These are phyloP conservation scores for Ormia ochracea DNA, from an alignment of 2,888 invertebrate species.

Conservation along the genomic window DNA sequence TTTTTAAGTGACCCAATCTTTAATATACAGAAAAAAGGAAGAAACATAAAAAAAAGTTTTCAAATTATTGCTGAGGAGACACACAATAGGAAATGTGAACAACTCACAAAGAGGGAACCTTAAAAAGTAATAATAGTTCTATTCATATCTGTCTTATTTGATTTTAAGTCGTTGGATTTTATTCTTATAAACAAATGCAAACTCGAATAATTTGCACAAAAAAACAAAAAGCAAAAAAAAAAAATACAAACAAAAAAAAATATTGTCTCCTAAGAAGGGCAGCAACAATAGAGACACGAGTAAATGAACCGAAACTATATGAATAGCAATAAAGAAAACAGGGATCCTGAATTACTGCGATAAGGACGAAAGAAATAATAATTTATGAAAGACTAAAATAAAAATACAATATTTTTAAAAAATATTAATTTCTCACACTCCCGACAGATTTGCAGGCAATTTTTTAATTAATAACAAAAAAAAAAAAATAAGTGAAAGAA, in stretches of 20 bases:
- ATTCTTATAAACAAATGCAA: slow-evolving; percentile 33
- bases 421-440: too few species aligned
- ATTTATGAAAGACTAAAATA: too few species aligned
- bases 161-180: slow-evolving; percentile 17
- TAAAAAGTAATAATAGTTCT: background rate
- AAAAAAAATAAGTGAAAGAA: too few species aligned
- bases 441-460: too few species aligned
- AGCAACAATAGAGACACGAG: background rate
- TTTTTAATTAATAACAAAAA: too few species aligned
- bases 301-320: background rate
- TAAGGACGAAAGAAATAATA: too few species aligned
- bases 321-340: background rate
- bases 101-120: background rate
- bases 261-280: background rate
- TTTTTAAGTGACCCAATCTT: slow-evolving; percentile 28
- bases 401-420: too few species aligned
- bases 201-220: background rate
- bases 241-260: too few species aligned
- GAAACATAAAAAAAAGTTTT: background rate
- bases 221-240: background rate
- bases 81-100: background rate
- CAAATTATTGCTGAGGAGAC: background rate
- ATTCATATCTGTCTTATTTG: slow-evolving; percentile 21
- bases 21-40: background rate
- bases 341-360: too few species aligned